Percentiles rank a stretch among this genome's conserved stretches.
Evolutionary conservation across 2,888 invertebrate species (phyloP).

Genomic region (Venustoraphidia nigricollis): DNA sequence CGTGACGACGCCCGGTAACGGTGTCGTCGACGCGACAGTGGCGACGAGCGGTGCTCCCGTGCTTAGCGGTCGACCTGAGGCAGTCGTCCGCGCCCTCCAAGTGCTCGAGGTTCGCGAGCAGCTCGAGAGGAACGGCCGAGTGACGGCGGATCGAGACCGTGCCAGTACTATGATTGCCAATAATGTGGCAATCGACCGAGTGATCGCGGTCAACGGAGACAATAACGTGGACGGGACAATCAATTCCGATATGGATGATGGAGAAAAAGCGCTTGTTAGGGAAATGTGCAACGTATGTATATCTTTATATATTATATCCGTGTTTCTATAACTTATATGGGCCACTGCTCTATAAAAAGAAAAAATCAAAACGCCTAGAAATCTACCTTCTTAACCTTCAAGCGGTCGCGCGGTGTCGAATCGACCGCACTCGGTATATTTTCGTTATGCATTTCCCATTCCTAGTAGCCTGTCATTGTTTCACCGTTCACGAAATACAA

Average conservation of each 20-base stretch:
- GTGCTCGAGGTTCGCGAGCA: constrained; percentile 83
- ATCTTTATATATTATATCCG: neutral
- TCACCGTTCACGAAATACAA: no score
- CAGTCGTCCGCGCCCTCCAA: constrained; percentile 83
- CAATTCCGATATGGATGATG: constrained; percentile 59
- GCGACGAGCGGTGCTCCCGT: constrained; percentile 21
- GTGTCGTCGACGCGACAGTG: constrained; percentile 22
- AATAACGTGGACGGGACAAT: constrained; percentile 5
- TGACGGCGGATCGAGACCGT: constrained; percentile 18
- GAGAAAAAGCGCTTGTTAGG: constrained; percentile 81
- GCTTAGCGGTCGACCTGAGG: constrained; percentile 67
- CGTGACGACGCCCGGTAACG: constrained; percentile 19
- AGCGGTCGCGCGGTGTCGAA: no score
- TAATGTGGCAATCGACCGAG: neutral
- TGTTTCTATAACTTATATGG: no score
- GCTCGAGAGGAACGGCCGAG: constrained; percentile 53
- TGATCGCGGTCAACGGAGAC: constrained; percentile 12
- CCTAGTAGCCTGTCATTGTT: no score
- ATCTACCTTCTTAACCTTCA: no score
- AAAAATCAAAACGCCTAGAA: no score
- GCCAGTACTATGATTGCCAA: constrained; percentile 15
- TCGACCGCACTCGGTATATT: no score
- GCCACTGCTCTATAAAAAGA: no score
- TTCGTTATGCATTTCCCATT: no score
- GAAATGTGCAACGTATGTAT: constrained; percentile 84